These are phyloP conservation scores for Cynodonichthys magdalenae DNA, from an alignment of 2,797 vertebrate species.

Conservation along the genomic window DNA sequence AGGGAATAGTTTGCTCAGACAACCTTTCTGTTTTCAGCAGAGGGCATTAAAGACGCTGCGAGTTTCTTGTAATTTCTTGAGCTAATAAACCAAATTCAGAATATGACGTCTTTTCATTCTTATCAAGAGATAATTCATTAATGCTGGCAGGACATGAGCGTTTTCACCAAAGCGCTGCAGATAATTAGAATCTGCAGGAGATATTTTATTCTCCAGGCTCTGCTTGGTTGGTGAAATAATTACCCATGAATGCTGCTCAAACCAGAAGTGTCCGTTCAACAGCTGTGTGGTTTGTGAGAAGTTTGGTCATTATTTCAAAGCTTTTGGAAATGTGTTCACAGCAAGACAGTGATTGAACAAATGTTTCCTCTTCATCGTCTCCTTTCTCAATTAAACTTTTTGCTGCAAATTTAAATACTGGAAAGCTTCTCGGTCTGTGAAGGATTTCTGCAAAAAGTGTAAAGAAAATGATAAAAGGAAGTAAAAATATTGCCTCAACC, in stretches of 20 bases:
- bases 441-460: background rate
- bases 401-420: background rate
- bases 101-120: background rate
- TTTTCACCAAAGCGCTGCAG: background rate
- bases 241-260: background rate
- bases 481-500: background rate
- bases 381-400: slow-evolving; percentile 5
- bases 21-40: no score
- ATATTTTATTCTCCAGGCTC: background rate
- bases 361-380: background rate
- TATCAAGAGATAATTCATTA: background rate
- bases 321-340: background rate
- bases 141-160: background rate
- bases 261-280: background rate
- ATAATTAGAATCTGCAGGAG: slow-evolving; percentile 16
- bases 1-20: no score
- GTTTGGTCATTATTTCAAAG: slow-evolving; percentile 4
- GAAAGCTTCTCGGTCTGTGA: background rate
- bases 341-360: background rate
- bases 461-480: background rate
- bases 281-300: background rate
- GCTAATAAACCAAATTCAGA: background rate
- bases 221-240: background rate
- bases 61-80: no score
- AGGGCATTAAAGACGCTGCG: no score